These are phyloP conservation scores for Coptotermes formosanus DNA, from an alignment of 1,140 invertebrate genomes.

Conservation along the genomic window DNA sequence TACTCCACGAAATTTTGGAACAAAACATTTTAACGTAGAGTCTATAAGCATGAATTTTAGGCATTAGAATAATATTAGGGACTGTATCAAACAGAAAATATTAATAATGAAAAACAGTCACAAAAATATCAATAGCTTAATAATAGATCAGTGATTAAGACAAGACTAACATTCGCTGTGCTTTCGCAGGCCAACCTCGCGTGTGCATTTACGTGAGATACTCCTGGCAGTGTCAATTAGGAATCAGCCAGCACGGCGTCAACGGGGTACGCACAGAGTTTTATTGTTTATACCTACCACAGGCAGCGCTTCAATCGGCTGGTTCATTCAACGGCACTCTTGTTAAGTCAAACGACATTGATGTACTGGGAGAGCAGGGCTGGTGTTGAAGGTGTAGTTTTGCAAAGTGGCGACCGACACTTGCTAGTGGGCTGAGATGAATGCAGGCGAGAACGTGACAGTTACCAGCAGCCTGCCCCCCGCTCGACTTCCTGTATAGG, in stretches of 20 bases:
- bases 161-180: neutral
- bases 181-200: neutral
- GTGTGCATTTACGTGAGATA: neutral
- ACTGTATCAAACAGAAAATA: too few relatives aligned
- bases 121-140: too few relatives aligned
- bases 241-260: neutral
- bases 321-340: neutral
- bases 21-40: too few relatives aligned
- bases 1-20: too few relatives aligned
- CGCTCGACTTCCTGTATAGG: neutral
- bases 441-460: neutral
- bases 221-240: neutral
- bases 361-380: neutral
- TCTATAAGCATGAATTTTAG: too few relatives aligned
- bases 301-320: neutral
- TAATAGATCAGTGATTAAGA: neutral
- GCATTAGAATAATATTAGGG: too few relatives aligned
- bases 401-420: neutral
- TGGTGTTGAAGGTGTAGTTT: neutral
- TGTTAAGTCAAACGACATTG: slow-evolving; percentile 3
- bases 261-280: neutral
- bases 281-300: neutral
- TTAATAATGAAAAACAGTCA: too few relatives aligned
- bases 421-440: neutral
- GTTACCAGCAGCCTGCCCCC: neutral